Base-by-base conservation (phyloP, 2,797 vertebrate species). In the Cyclopterus lumpus region DNA sequence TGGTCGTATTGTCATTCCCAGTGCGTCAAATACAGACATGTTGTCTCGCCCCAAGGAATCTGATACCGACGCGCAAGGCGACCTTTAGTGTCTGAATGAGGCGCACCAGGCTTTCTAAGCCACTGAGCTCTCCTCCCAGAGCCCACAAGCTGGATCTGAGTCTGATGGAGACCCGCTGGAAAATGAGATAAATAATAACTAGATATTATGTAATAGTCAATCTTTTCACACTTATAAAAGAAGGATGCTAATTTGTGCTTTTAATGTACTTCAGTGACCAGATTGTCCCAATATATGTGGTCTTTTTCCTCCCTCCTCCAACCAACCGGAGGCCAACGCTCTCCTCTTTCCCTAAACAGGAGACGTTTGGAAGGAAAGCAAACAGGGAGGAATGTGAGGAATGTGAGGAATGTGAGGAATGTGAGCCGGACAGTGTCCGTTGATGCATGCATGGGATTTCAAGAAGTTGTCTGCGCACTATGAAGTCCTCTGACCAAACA, bases 341-440 rank as follows among this genome's bases (percentile, higher is more conserved):
- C 51, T 58, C 9, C 1, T 51, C 62, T 73, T 68, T 54, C 32
- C 49, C 51, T 36, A 64, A 74, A 66, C 54, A 68, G 24, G 38
- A 28, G 44, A 63, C 42, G 24, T 71, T 54, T 75, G 38, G 32
- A 53, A 38, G 51, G 1, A 12, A 51, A 73, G 36, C n/a, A 65
- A 61, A 68, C 34, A 14, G 38, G 8, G 9, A 80, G 51, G 62
- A 79, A 81, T 85, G 66, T 58, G 44, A 76, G 22, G 51, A 53
- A 81, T 84, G 82, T 53, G 69, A 81, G 77, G 62, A 79, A 81
- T 85, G 66, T 58, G 44, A 76, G 22, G 51, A 53, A 81, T 84
- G 82, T 53, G 69, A 81, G 77, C 61, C 26, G 9, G 26, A 46
- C 51, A 44, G 51, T 24, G 24, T 30, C 15, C 34, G 40, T 69